Evolutionary conservation across 2,797 vertebrate genomes (phyloP).

Genomic region (Bovichtus diacanthus): DNA sequence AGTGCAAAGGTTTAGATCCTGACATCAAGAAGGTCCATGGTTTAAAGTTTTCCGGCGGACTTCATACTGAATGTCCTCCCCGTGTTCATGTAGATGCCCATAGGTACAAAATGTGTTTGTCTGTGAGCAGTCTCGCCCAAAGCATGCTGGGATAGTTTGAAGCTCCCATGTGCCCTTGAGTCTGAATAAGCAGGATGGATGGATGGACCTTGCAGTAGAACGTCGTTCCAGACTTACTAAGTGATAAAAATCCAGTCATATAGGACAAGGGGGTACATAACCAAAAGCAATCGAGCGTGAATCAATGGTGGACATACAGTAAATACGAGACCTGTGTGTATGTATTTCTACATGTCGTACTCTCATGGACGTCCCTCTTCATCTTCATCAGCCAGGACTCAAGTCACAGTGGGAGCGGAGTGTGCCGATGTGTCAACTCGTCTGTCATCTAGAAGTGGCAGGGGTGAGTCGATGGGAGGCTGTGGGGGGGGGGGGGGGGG

Average conservation of each 20-base stretch:
- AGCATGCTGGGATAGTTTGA: conserved; percentile 1
- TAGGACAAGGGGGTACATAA: not conserved
- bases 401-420: conserved; percentile 58
- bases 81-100: not conserved
- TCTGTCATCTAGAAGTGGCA: conserved; percentile 66
- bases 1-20: not conserved
- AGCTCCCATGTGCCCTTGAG: conserved; percentile 14
- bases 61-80: not conserved
- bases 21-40: not conserved
- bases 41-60: not conserved
- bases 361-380: conserved; percentile 39
- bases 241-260: conserved; percentile 4
- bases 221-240: not conserved
- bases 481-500: conserved; percentile 11
- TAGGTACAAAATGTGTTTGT: not conserved
- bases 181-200: conserved; percentile 8
- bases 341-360: conserved; percentile 39
- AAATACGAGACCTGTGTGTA: not conserved
- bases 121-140: not conserved
- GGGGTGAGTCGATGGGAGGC: conserved; percentile 36
- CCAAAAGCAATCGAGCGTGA: conserved; percentile 5
- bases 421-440: conserved; percentile 51
- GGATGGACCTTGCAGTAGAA: conserved; percentile 8
- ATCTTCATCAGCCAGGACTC: conserved; percentile 65
- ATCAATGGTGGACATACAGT: conserved; percentile 9